These are phyloP conservation scores for Cirrhinus molitorella DNA, from an alignment of 2,797 vertebrate genomes.

Conservation along the genomic window DNA sequence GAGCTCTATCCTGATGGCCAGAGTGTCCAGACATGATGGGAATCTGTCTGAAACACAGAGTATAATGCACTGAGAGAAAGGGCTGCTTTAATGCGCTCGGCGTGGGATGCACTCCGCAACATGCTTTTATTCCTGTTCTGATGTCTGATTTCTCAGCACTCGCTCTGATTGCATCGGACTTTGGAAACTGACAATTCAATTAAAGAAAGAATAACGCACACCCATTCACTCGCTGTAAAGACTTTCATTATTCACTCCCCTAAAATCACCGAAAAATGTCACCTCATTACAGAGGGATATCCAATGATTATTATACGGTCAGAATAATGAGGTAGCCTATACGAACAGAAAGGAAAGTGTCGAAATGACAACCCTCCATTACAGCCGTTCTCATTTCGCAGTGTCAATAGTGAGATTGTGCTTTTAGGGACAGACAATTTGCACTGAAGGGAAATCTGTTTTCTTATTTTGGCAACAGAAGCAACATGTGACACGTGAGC, in stretches of 20 bases:
- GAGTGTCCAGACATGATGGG: not conserved
- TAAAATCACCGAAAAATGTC: not conserved
- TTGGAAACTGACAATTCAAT: not conserved
- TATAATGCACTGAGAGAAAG: not conserved
- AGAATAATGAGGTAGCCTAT: not conserved
- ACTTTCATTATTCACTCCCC: not conserved
- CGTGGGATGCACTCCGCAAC: not conserved
- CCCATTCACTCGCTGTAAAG: not conserved
- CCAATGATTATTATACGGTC: slow-evolving; percentile 10
- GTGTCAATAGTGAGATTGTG: not conserved
- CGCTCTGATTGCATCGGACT: not conserved
- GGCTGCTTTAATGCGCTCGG: not conserved
- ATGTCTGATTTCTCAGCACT: not conserved
- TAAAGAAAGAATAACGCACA: not conserved
- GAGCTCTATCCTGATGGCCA: not conserved
- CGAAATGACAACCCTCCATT: not conserved
- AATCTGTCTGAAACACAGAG: not conserved
- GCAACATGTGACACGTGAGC: not conserved
- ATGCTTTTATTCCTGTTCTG: not conserved
- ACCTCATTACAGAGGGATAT: not conserved
- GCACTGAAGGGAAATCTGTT: not conserved
- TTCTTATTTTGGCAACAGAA: not conserved
- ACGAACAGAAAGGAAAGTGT: not conserved
- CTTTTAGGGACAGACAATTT: not conserved
- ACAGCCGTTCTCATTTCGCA: not conserved